Conservation (phyloP, 1,140 invertebrate genomes). For the Octopus sinensis region DNA sequence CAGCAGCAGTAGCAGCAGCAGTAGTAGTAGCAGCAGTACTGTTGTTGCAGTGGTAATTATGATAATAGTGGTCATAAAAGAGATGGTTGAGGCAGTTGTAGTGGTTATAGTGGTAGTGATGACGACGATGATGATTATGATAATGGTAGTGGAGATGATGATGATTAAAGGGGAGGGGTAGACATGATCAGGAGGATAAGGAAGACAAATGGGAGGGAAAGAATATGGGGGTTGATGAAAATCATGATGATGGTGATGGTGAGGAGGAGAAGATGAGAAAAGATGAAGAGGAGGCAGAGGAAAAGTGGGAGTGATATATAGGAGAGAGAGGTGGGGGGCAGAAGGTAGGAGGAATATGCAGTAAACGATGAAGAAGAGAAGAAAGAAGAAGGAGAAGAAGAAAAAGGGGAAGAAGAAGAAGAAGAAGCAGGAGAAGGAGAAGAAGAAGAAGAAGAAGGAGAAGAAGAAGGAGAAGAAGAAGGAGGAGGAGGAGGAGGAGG, state of each 20-base stretch:
- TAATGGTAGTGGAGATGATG: too few relatives aligned
- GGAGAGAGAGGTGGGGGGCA: slow-evolving; percentile 1
- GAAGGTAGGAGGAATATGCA: neutral
- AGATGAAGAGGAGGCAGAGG: neutral
- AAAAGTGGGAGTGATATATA: neutral
- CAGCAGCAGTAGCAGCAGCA: too few relatives aligned
- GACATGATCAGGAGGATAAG: slow-evolving; percentile 8
- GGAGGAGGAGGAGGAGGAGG: neutral
- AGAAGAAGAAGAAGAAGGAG: neutral
- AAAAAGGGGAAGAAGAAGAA: neutral
- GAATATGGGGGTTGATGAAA: neutral
- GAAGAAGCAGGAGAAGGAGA: slow-evolving; percentile 10
- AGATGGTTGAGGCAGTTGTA: too few relatives aligned
- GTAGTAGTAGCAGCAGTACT: too few relatives aligned
- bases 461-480: neutral
- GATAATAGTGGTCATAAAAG: too few relatives aligned
- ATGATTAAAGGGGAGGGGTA: neutral
- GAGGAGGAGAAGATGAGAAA: neutral
- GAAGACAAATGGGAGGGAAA: neutral
- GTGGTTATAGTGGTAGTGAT: too few relatives aligned
- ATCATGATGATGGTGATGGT: neutral
- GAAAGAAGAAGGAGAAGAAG: slow-evolving; percentile 5
- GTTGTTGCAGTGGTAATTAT: too few relatives aligned
- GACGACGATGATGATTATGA: too few relatives aligned
- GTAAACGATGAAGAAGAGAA: slow-evolving; percentile 11